Conservation (phyloP, 2,113 vertebrate genomes). For the Malurus alboscapulatus region DNA sequence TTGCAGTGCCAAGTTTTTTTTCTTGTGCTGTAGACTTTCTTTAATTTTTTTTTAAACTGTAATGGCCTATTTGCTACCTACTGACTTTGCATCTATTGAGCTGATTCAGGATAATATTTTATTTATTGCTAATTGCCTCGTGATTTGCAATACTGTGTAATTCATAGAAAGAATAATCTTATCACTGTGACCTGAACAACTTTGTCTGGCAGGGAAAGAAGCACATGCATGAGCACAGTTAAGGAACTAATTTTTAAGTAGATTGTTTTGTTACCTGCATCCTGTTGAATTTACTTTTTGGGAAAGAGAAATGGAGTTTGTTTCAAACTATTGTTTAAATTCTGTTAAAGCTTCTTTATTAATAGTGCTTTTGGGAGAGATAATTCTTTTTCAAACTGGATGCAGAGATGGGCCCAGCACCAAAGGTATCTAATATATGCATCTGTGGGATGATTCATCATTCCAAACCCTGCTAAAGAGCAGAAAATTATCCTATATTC, state of each 20-base stretch:
- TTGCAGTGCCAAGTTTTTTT: background rate
- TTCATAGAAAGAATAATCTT: conserved; percentile 13
- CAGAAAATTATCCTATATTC: background rate
- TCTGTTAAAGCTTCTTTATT: background rate
- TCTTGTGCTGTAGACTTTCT: background rate
- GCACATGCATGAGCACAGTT: background rate
- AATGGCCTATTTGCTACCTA: background rate
- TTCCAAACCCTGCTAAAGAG: background rate
- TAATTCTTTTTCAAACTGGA: background rate
- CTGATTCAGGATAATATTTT: background rate
- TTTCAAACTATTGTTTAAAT: background rate
- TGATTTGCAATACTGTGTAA: background rate
- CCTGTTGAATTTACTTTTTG: background rate
- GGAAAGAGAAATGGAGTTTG: background rate
- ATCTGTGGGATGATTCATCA: background rate
- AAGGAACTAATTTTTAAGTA: background rate
- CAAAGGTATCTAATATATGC: background rate
- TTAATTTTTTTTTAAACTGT: background rate
- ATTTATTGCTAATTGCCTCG: background rate
- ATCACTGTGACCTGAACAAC: background rate
- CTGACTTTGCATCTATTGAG: background rate
- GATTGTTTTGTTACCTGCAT: background rate
- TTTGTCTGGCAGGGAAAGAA: background rate
- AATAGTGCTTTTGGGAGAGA: background rate
- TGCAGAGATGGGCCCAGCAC: background rate